Conservation (phyloP, 92 coral and sea anemone species). For the Porites lobata region DNA sequence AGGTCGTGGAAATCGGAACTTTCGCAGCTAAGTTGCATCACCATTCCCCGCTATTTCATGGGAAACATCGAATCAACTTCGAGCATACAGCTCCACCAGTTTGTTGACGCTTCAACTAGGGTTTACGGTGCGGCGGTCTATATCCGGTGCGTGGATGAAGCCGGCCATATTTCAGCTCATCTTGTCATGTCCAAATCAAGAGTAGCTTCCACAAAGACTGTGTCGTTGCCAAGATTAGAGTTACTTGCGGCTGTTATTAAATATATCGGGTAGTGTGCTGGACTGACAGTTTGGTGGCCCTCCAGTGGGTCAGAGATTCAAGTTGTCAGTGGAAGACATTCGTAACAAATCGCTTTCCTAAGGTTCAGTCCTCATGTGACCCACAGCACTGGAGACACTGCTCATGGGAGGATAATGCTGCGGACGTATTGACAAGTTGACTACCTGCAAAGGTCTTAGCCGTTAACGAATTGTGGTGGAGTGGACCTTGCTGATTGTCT, state of each 20-base stretch:
- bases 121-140: slow-evolving; percentile 15
- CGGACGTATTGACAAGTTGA: slow-evolving; percentile 52
- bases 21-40: slow-evolving; percentile 13
- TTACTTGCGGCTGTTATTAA: slow-evolving; percentile 54
- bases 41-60: neutral
- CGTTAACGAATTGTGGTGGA: slow-evolving; percentile 30
- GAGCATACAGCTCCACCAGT: slow-evolving; percentile 20
- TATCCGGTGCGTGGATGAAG: slow-evolving; percentile 6
- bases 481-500: slow-evolving; percentile 26
- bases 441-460: neutral
- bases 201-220: slow-evolving; percentile 38
- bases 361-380: slow-evolving; percentile 26
- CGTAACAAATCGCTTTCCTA: slow-evolving; percentile 9
- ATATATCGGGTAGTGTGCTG: slow-evolving; percentile 11
- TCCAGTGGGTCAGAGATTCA: slow-evolving; percentile 10
- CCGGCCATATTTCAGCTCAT: slow-evolving; percentile 3
- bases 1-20: slow-evolving; percentile 25
- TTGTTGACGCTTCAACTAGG: slow-evolving; percentile 32
- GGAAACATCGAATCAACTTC: neutral
- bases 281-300: neutral
- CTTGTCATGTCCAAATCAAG: slow-evolving; percentile 34
- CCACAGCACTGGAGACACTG: slow-evolving; percentile 34
- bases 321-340: slow-evolving; percentile 35
- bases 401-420: slow-evolving; percentile 66
- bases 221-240: slow-evolving; percentile 31